Base-by-base conservation (phyloP, 2,797 vertebrate species). In the Sebastes dallii region DNA sequence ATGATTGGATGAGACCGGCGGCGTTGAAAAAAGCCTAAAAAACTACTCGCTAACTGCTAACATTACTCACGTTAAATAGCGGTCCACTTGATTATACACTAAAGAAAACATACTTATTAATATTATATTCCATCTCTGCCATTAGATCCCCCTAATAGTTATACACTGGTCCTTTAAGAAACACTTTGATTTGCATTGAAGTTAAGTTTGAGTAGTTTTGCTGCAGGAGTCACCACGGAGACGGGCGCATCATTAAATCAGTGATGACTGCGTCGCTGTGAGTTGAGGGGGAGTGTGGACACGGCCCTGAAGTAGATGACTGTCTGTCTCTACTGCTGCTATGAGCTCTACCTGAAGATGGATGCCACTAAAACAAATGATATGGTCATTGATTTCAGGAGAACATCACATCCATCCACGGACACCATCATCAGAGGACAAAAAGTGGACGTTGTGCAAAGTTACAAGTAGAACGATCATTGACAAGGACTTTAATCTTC, bases 271-370 rank as follows among this genome's bases (percentile, higher is more conserved):
- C 20, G 36, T 46, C 16, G 3, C 13, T 46, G 64, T 46, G 65
- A 29, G 18, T 9, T 8, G 60, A 62, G 32, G n/a, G 16, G 7
- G 16, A 54, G 68, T 27, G 55, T 59, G 54, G 50, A 54, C 66
- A 8, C 20, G 50, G 32, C 68, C 68, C 32, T 71, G 67, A 36
- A 70, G 67, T 36, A 36, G 52, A 69, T 55, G 52, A 56, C 39
- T 42, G 39, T 42, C 66, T 69, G 16, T 36, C 50, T 69, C 50
- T 24, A 56, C 30, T 36, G 67, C 29, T 11, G 52, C 68, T 29
- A 42, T 12, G 59, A 61, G 29, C 18, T 32, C 14, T 42, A n/a
- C 68, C 20, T n/a, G 32, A 59, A 59, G 64, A 56, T 75, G 34
- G 46, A 75, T 56, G 34, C 29, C 54, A 70, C 24, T 36, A 42